Evolutionary conservation across 1,140 invertebrate species (phyloP).

Genomic region (Phortica variegata): DNA sequence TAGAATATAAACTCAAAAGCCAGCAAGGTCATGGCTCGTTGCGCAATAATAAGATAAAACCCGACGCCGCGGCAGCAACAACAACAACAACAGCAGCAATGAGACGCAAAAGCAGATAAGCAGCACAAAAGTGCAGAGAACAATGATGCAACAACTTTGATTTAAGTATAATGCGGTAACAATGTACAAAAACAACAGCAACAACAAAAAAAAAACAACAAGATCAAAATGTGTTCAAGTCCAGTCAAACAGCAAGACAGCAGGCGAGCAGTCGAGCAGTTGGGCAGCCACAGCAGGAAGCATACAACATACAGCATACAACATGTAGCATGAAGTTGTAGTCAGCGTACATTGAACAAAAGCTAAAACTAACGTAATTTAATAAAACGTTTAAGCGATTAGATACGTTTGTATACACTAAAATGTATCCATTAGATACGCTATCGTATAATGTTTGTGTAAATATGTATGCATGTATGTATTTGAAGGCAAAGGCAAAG

Average conservation of each 20-base stretch:
- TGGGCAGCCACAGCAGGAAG: too few species aligned
- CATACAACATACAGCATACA: too few species aligned
- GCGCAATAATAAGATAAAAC: not conserved
- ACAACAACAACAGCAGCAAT: slow-evolving; percentile 1
- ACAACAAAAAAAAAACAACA: not conserved
- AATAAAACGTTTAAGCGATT: slow-evolving; percentile 55
- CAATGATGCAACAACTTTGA: slow-evolving; percentile 33
- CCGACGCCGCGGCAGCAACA: too few species aligned
- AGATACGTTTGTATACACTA: slow-evolving; percentile 55
- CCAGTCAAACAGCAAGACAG: too few species aligned
- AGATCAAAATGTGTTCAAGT: slow-evolving; percentile 3
- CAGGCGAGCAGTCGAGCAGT: too few species aligned
- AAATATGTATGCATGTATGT: too few species aligned
- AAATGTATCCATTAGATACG: slow-evolving; percentile 54
- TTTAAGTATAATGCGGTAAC: slow-evolving; percentile 8
- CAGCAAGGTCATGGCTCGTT: slow-evolving; percentile 24
- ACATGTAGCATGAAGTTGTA: not conserved
- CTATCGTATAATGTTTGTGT: too few species aligned
- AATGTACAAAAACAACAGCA: not conserved
- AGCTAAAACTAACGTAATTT: slow-evolving; percentile 49
- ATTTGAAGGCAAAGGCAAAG: too few species aligned
- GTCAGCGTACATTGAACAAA: slow-evolving; percentile 18
- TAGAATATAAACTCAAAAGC: slow-evolving; percentile 1
- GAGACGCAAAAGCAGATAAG: slow-evolving; percentile 3
- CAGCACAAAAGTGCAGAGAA: slow-evolving; percentile 24